Evolutionary conservation across 2,113 vertebrate species (phyloP).

Genomic region (Halichoerus grypus): DNA sequence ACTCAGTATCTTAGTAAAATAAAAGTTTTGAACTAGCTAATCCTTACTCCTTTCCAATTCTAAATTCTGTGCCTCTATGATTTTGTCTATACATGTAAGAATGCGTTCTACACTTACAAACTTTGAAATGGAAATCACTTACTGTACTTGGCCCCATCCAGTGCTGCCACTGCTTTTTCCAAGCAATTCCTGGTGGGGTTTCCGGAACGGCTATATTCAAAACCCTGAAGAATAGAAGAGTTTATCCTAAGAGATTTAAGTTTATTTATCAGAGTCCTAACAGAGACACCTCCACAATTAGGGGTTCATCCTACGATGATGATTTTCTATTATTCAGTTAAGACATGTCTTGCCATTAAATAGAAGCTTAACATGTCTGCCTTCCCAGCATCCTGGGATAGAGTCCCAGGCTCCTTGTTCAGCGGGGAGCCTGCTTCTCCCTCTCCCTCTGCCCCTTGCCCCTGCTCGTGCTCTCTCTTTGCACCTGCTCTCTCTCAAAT

Average conservation of each 20-base stretch:
- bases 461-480: not conserved
- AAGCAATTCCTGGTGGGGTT: slow-evolving; percentile 95
- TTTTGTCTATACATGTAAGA: not conserved
- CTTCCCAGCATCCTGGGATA: too few species aligned
- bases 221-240: slow-evolving; percentile 88
- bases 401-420: too few species aligned
- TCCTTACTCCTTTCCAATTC: not conserved
- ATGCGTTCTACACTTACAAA: not conserved
- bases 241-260: slow-evolving; percentile 5
- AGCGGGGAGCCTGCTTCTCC: not conserved
- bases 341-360: not conserved
- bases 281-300: not conserved
- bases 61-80: not conserved
- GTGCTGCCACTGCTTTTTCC: slow-evolving; percentile 92
- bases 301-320: not conserved
- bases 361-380: not conserved
- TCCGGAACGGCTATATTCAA: slow-evolving; percentile 95
- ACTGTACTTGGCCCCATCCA: slow-evolving; percentile 96
- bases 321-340: not conserved
- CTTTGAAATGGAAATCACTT: slow-evolving; percentile 79
- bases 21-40: not conserved
- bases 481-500: not conserved
- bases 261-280: not conserved
- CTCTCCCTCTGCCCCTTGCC: not conserved
- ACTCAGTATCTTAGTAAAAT: not conserved